Conservation (phyloP, 2,888 invertebrate genomes). For the Epirrhoe tristata region DNA sequence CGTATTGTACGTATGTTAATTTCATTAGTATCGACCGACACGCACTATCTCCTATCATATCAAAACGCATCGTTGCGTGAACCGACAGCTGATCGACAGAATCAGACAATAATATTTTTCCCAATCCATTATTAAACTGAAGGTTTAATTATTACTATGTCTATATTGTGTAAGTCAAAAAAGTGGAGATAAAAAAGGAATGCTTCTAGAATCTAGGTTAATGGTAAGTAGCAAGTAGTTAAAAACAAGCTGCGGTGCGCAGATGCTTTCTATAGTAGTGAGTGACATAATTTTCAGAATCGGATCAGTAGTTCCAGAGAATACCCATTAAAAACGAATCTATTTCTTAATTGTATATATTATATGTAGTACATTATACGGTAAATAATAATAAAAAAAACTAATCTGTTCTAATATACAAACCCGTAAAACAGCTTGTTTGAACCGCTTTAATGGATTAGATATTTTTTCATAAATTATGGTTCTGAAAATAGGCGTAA, state of each 20-base stretch:
- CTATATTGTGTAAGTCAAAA: background rate
- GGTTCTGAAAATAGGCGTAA: slow-evolving; percentile 33
- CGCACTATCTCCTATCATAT: slow-evolving; percentile 78
- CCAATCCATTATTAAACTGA: slow-evolving; percentile 17
- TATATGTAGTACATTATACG: no score
- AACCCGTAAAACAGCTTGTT: slow-evolving; percentile 35
- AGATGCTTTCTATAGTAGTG: no score
- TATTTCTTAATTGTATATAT: no score
- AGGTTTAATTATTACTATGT: background rate
- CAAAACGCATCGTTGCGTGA: slow-evolving; percentile 73
- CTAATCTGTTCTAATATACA: slow-evolving; percentile 20
- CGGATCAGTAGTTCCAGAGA: no score
- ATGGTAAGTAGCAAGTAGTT: no score
- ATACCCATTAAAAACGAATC: no score
- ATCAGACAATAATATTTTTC: slow-evolving; percentile 40
- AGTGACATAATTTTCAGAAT: no score
- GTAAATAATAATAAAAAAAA: slow-evolving; percentile 3
- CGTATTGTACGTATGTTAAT: slow-evolving; percentile 58
- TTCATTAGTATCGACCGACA: slow-evolving; percentile 62
- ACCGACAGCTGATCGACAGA: slow-evolving; percentile 69
- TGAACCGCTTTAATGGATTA: slow-evolving; percentile 31
- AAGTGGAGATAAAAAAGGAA: background rate
- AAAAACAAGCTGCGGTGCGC: no score
- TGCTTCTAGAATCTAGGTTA: background rate
- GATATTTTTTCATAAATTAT: slow-evolving; percentile 24